These are phyloP conservation scores for Buteo buteo DNA, from an alignment of 2,113 vertebrate genomes.

Conservation along the genomic window DNA sequence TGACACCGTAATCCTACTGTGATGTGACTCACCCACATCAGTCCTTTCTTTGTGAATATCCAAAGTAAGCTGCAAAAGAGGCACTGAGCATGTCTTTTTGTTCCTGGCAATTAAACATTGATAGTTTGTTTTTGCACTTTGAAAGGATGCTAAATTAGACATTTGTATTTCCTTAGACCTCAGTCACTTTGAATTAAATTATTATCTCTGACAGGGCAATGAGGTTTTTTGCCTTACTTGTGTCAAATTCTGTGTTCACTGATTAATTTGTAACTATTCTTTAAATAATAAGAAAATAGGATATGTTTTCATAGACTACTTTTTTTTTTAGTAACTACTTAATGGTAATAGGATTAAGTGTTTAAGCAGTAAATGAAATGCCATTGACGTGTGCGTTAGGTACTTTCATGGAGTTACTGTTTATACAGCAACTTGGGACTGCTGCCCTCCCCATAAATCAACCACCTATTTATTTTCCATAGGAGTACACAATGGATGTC, in stretches of 20 bases:
- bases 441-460: neutral
- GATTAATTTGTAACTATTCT: neutral
- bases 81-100: neutral
- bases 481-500: conserved; percentile 99
- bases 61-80: neutral
- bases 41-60: neutral
- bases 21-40: neutral
- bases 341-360: conserved; percentile 13
- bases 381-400: neutral
- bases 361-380: neutral
- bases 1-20: neutral
- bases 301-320: neutral
- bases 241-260: neutral
- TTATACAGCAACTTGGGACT: neutral
- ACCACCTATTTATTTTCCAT: neutral
- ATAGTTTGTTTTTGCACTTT: neutral
- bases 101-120: neutral
- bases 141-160: neutral
- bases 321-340: conserved; percentile 26
- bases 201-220: neutral
- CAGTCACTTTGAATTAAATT: neutral
- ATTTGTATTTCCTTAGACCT: neutral
- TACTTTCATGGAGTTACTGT: neutral
- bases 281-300: neutral
- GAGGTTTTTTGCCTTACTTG: neutral